Evolutionary conservation across 30 jellyfish, hydroid and myxozoan genomes (phyloP), one percentile per base, ranked within the genome.

Genomic region (Aurelia sp.): DNA sequence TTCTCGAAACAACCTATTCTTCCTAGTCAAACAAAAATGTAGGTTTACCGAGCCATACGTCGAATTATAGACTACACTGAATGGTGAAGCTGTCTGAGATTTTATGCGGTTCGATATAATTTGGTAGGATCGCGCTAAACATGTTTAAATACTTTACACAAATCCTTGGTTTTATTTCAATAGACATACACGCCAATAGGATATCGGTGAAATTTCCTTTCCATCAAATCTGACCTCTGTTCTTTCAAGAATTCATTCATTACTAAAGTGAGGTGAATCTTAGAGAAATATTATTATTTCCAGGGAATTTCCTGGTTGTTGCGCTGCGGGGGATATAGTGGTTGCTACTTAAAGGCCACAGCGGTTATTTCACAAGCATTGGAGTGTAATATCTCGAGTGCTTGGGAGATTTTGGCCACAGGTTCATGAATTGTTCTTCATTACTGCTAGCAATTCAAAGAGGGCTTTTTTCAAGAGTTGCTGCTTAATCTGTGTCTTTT

Each of bases 111-210:
- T 20, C 35, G 65, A 30, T 18, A 17, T 30, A 71, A 71, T 71
- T 71, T 71, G 64, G 64, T 71, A 12, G 55, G 82, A 40, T 71
- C 82, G 82, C 82, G 82, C 47, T 71, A 71, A 71, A 71, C 82
- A 35, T 16, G 82, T 71, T 41, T 71, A 22, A 71, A 41, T 16
- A 41, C 67, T 71, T 40, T 71, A 60, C 63, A 71, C n/a, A 40
- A 71, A 30, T 41, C 82, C 82, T 16, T n/a, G 31, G 63, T 71
- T 71, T 71, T 30, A 50, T 33, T 71, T 71, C 63, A 71, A 71
- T 71, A 71, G 64, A 60, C 50, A 18, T 71, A 7, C 33, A 71
- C 62, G 38, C 64, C 82, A 71, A 71, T 71, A 50, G 82, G 82
- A 71, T 71, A 71, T 71, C 64, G 64, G 35, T 71, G 82, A 71